A percentile compares a stretch with the other conserved stretches of the same genome.
phyloP scores from a whole-genome alignment of 30 jellyfish, hydroid and myxozoan genomes.

The Morbakka virulenta region DNA sequence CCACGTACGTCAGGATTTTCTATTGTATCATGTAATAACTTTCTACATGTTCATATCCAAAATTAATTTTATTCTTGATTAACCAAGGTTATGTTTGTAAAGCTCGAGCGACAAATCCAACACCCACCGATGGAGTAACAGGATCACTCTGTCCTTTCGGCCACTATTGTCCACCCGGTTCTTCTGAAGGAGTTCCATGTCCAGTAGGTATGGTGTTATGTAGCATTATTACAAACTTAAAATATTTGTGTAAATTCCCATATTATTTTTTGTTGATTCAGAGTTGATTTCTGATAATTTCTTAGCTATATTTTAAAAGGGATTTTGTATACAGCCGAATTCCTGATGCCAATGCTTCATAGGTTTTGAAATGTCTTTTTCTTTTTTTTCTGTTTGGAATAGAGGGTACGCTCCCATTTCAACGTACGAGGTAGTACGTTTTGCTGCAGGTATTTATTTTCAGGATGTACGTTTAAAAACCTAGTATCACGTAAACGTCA shows the following conservation, averaged over 20 bases:
- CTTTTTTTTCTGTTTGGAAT: too few species aligned
- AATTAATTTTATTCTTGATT: not conserved
- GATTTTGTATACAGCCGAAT: not conserved
- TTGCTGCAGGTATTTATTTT: too few species aligned
- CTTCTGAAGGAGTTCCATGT: constrained; percentile 72
- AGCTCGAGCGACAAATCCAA: constrained; percentile 59
- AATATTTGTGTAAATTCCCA: not conserved
- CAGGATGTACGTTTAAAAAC: too few species aligned
- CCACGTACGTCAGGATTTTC: too few species aligned
- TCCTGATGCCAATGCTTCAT: too few species aligned
- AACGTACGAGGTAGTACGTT: too few species aligned
- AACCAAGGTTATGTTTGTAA: constrained; percentile 71
- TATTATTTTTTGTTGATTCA: not conserved
- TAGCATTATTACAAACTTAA: too few species aligned
- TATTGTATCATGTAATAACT: too few species aligned
- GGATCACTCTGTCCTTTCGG: constrained; percentile 89
- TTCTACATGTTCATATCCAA: too few species aligned
- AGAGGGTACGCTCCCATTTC: too few species aligned
- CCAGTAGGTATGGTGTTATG: constrained; percentile 66
- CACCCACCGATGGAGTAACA: constrained; percentile 77
- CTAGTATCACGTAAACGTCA: too few species aligned
- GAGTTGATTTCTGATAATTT: not conserved
- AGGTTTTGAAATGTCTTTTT: too few species aligned
- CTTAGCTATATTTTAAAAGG: not conserved
- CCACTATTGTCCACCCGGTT: constrained; percentile 75